Conservation (phyloP, 2,888 invertebrate genomes). For the Clepsis dumicolana region DNA sequence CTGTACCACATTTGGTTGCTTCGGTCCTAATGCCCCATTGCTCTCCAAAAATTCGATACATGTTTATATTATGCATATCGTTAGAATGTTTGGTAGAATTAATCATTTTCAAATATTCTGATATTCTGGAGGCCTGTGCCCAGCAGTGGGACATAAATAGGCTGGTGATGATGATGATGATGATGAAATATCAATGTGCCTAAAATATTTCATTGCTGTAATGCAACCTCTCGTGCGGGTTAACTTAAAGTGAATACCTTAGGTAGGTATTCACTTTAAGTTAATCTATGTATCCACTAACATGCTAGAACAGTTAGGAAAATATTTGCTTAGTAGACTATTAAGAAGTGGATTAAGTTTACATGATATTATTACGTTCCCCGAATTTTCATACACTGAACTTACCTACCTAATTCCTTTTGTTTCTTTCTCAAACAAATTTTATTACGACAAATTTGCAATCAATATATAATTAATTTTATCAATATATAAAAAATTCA, state of each 20-base stretch:
- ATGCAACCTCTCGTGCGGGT: not conserved
- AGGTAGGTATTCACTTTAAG: no score
- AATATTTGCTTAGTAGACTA: not conserved
- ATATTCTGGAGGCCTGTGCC: no score
- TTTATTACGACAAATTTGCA: no score
- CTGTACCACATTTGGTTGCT: no score
- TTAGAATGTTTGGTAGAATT: not conserved
- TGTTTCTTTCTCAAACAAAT: not conserved
- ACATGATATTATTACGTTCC: not conserved
- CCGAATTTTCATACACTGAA: not conserved
- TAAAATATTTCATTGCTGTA: not conserved
- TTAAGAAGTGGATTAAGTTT: conserved; percentile 1
- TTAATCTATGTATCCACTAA: not conserved
- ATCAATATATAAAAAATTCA: no score
- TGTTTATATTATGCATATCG: not conserved
- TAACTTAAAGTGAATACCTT: not conserved
- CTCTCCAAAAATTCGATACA: not conserved
- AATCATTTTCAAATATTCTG: no score
- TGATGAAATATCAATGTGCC: not conserved
- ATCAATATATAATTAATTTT: no score
- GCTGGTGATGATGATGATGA: no score
- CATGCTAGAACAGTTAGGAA: not conserved
- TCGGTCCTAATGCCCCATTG: not conserved
- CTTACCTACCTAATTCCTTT: not conserved
- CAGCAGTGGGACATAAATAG: no score